Conservation (phyloP, 2,888 invertebrate genomes). For the Charanyca ferruginea region DNA sequence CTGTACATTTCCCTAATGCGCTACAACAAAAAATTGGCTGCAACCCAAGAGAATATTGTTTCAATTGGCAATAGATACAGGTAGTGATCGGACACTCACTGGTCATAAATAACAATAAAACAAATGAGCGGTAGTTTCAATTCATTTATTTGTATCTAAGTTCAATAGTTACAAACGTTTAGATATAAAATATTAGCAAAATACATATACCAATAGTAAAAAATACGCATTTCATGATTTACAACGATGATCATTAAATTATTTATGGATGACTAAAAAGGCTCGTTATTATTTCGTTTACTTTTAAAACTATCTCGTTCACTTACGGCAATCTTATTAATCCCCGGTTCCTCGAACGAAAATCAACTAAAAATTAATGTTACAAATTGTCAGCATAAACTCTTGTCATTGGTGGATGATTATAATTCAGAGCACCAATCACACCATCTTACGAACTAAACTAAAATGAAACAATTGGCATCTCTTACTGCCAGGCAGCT, state of each 20-base stretch:
- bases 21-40: slow-evolving; percentile 74
- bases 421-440: no score
- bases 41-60: slow-evolving; percentile 68
- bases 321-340: slow-evolving; percentile 14
- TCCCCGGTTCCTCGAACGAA: no score
- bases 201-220: slow-evolving; percentile 76
- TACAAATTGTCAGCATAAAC: not conserved
- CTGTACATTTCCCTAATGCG: slow-evolving; percentile 66
- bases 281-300: slow-evolving; percentile 39
- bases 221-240: slow-evolving; percentile 67
- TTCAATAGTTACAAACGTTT: slow-evolving; percentile 74
- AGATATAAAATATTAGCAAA: slow-evolving; percentile 75
- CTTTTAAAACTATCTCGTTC: slow-evolving; percentile 39
- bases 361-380: not conserved
- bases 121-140: slow-evolving; percentile 63
- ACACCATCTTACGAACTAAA: no score
- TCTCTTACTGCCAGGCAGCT: no score
- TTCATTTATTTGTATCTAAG: slow-evolving; percentile 80
- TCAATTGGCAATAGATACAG: slow-evolving; percentile 59
- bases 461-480: no score
- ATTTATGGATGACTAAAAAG: slow-evolving; percentile 36
- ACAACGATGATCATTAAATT: slow-evolving; percentile 42
- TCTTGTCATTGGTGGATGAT: no score
- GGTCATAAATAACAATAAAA: slow-evolving; percentile 50
- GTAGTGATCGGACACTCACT: slow-evolving; percentile 46